Conservation (phyloP, 2,113 vertebrate species). For the Sander vitreus region DNA sequence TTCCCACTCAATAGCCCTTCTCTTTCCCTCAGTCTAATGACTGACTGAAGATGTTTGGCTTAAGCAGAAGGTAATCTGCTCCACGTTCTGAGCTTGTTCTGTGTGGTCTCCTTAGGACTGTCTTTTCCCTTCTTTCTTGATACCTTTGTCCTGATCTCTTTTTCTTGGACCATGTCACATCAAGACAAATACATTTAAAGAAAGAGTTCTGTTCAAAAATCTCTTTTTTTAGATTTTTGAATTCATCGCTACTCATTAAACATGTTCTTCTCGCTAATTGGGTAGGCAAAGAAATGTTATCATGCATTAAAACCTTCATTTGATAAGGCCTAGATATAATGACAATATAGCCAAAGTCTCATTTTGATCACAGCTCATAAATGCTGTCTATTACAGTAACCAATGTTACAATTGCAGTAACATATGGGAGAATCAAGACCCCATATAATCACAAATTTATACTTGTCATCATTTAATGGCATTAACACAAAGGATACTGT, state of each 20-base stretch:
- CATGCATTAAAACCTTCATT: not conserved
- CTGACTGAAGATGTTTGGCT: conserved; percentile 26
- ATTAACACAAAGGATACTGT: not conserved
- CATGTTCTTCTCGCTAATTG: not conserved
- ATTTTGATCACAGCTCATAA: not conserved
- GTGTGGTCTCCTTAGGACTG: conserved; percentile 5
- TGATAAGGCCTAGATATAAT: not conserved
- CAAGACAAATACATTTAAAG: not conserved
- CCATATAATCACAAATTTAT: not conserved
- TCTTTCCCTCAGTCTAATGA: not conserved
- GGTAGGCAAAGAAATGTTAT: not conserved
- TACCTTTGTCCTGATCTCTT: not conserved
- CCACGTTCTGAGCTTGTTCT: conserved; percentile 8
- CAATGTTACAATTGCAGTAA: no score
- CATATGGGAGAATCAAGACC: not conserved
- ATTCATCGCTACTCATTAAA: no score
- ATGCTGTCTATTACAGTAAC: not conserved
- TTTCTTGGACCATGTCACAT: not conserved
- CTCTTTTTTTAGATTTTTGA: no score
- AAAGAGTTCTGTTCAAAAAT: not conserved
- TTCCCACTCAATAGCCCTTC: conserved; percentile 8
- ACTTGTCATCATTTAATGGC: not conserved
- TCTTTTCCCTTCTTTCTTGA: conserved; percentile 14
- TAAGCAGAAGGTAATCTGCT: conserved; percentile 7
- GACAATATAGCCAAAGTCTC: not conserved